These are phyloP conservation scores for Aphelocoma californica DNA, from an alignment of 2,797 vertebrate genomes.

Conservation along the genomic window DNA sequence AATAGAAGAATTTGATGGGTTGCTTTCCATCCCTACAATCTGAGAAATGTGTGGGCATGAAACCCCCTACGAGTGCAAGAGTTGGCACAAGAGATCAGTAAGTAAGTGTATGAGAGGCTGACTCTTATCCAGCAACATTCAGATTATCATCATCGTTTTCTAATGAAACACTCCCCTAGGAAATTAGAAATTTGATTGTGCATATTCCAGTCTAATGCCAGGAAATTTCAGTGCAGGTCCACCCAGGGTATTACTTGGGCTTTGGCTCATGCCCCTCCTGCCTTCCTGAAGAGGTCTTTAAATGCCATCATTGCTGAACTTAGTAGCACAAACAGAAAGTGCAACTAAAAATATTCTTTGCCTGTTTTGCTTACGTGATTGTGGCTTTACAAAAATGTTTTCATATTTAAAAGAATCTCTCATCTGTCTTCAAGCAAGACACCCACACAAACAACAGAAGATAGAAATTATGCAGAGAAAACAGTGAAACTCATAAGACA, in stretches of 20 bases:
- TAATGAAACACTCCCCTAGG: neutral
- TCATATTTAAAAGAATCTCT: conserved; percentile 17
- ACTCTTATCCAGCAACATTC: neutral
- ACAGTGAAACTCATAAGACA: neutral
- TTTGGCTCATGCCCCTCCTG: neutral
- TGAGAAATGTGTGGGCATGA: neutral
- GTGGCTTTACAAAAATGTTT: neutral
- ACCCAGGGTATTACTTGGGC: neutral
- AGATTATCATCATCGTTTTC: neutral
- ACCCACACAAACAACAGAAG: conserved; percentile 19
- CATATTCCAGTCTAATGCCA: neutral
- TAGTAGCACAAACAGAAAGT: neutral
- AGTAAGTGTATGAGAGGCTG: neutral
- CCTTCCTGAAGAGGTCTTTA: neutral
- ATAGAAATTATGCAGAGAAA: neutral
- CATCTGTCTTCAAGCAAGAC: neutral
- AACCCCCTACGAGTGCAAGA: neutral
- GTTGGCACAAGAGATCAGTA: neutral
- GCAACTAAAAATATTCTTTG: neutral
- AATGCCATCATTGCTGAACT: neutral
- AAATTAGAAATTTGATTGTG: neutral
- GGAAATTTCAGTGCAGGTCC: neutral
- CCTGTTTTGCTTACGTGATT: neutral
- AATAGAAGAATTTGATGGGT: neutral
- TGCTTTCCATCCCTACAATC: neutral